phyloP scores from a whole-genome alignment of 2,113 vertebrate species.

The Lonchura striata region DNA sequence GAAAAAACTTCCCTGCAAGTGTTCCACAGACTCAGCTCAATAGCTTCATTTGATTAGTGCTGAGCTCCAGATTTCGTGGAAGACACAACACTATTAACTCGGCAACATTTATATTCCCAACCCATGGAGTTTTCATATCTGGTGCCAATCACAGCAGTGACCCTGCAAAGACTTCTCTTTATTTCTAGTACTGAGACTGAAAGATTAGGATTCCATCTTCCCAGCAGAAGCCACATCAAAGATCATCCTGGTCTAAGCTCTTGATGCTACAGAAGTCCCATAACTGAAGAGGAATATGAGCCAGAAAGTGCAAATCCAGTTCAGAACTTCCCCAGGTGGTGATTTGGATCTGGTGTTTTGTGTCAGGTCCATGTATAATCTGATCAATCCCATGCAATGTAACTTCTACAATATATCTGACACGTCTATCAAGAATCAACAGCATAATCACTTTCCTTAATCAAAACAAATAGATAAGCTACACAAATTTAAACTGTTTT shows the following conservation, averaged over 20 bases:
- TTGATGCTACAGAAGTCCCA: conserved; percentile 9
- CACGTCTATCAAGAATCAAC: not conserved
- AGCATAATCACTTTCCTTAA: not conserved
- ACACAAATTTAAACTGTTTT: not conserved
- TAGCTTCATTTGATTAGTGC: conserved; percentile 66
- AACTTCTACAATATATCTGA: not conserved
- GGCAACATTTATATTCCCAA: conserved; percentile 65
- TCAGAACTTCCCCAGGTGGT: conserved; percentile 42
- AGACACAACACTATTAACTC: conserved; percentile 70
- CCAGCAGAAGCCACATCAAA: conserved; percentile 36
- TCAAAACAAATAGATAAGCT: not conserved
- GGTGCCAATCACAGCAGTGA: not conserved
- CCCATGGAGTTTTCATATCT: conserved; percentile 33
- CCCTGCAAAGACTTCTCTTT: conserved; percentile 37
- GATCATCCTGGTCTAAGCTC: conserved; percentile 37
- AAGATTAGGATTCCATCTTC: conserved; percentile 21
- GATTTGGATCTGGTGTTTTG: conserved; percentile 38
- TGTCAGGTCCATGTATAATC: conserved; percentile 30
- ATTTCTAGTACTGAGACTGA: conserved; percentile 37
- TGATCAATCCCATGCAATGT: conserved; percentile 30
- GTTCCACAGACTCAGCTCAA: conserved; percentile 90
- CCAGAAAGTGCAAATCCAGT: conserved; percentile 61
- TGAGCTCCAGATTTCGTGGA: conserved; percentile 63
- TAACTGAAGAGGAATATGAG: conserved; percentile 53
- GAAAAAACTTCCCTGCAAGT: conserved; percentile 99